Conservation (phyloP, 2,113 vertebrate species). For the Suncus etruscus region DNA sequence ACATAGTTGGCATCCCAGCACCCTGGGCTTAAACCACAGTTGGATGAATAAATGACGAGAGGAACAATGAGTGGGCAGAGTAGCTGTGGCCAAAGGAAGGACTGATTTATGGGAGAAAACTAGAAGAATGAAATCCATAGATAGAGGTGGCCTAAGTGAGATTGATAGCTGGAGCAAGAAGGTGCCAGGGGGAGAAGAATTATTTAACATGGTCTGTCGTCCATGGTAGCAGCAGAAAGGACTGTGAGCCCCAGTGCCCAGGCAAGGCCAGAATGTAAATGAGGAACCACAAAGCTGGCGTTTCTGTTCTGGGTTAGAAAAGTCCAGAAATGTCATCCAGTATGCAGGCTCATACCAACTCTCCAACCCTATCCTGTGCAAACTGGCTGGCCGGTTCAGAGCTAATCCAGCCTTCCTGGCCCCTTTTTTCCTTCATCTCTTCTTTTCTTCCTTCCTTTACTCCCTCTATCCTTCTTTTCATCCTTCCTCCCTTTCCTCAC, state of each 20-base stretch:
- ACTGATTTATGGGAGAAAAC: conserved; percentile 62
- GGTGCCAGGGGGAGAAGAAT: neutral
- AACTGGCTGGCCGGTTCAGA: neutral
- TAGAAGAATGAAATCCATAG: conserved; percentile 40
- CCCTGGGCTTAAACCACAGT: neutral
- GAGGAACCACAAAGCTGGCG: neutral
- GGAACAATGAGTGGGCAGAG: neutral
- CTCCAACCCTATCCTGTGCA: accelerated
- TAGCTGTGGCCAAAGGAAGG: conserved; percentile 14
- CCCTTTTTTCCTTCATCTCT: too few species aligned
- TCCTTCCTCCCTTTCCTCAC: neutral
- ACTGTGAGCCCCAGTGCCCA: neutral
- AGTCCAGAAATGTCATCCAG: neutral
- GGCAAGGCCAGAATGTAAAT: neutral
- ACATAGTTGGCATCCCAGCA: neutral
- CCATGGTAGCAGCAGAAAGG: neutral
- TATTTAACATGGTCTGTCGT: neutral
- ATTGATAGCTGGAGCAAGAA: neutral
- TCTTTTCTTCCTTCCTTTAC: neutral
- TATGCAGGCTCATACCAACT: accelerated
- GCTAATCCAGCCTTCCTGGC: neutral
- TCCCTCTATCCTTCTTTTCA: accelerated
- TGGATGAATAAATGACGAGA: neutral
- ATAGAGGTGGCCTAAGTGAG: conserved; percentile 55
- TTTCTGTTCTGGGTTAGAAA: accelerated